phyloP scores from a whole-genome alignment of 2,797 vertebrate species.

The Acanthurus lineatus region DNA sequence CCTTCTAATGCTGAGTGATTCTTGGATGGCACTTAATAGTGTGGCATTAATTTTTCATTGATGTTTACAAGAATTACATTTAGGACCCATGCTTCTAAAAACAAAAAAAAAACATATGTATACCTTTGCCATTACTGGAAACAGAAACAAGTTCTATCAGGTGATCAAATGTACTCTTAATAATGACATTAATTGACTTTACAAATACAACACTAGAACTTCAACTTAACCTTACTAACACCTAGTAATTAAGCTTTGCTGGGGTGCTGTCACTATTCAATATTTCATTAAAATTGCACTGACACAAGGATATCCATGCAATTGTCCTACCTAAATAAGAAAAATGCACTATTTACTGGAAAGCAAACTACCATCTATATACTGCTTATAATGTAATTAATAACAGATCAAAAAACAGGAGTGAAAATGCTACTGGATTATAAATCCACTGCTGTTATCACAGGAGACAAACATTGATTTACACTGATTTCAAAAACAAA shows the following conservation, averaged over 20 bases:
- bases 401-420: background rate
- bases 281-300: background rate
- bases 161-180: background rate
- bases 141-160: background rate
- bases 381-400: no score
- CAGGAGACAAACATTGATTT: background rate
- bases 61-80: constrained; percentile 24
- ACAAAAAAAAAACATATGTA: constrained; percentile 6
- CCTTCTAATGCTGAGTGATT: constrained; percentile 11
- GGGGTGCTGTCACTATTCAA: background rate
- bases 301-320: background rate
- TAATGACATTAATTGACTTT: background rate
- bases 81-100: constrained; percentile 20
- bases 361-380: background rate
- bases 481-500: constrained; percentile 34
- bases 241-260: background rate
- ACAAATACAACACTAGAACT: constrained; percentile 19
- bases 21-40: constrained; percentile 39
- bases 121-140: background rate
- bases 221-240: constrained; percentile 3
- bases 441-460: background rate
- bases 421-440: background rate
- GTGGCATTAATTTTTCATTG: constrained; percentile 43
- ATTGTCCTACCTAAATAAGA: background rate
- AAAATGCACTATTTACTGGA: background rate